Evolutionary conservation across 2,113 vertebrate genomes (phyloP).

Genomic region (Sorex fumeus): DNA sequence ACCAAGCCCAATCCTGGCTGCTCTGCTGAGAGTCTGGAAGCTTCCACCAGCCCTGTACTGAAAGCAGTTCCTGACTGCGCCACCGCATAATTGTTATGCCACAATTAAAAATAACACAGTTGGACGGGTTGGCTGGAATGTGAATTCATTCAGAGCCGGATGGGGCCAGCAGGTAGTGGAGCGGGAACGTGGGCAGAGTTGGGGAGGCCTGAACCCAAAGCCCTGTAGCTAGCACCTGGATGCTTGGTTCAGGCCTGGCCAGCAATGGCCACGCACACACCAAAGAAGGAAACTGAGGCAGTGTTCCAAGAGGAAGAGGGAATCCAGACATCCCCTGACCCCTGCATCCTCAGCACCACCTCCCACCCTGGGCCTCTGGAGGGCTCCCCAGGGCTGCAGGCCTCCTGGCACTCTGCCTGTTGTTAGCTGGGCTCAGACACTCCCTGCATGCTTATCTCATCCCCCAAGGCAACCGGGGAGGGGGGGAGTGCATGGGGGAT

Average conservation of each 20-base stretch:
- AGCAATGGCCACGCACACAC: not conserved
- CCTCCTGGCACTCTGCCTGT: not conserved
- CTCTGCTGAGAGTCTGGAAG: no score
- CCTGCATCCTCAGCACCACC: accelerated
- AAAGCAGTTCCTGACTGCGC: no score
- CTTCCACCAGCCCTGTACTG: no score
- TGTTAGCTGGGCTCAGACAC: not conserved
- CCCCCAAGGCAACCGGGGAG: not conserved
- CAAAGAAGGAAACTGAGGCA: not conserved
- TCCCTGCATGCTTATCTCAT: not conserved
- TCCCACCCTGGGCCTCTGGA: not conserved
- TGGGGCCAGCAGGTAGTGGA: no score
- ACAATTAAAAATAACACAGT: no score
- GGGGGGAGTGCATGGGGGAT: no score
- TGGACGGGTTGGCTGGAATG: no score
- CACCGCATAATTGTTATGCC: no score
- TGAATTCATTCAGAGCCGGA: no score
- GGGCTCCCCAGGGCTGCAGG: no score
- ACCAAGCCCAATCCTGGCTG: no score
- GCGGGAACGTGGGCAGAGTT: not conserved
- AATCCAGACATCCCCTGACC: not conserved
- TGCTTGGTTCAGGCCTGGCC: not conserved
- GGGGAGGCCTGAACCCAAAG: not conserved
- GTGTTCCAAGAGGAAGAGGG: not conserved
- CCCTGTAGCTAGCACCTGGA: not conserved